These are phyloP conservation scores for Elephas maximus DNA, from an alignment of 2,113 vertebrate species.

Conservation along the genomic window DNA sequence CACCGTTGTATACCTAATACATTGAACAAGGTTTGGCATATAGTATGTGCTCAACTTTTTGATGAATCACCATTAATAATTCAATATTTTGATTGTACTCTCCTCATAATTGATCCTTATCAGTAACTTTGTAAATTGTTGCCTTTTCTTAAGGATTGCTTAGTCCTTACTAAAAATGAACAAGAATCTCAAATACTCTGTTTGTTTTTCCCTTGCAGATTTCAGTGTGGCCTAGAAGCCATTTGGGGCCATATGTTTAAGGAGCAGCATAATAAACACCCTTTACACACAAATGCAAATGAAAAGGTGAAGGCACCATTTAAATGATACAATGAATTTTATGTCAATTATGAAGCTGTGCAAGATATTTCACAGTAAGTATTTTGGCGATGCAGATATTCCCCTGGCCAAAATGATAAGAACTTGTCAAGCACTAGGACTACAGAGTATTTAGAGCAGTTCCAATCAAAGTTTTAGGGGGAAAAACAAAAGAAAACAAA, in stretches of 20 bases:
- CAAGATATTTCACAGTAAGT: constrained; percentile 93
- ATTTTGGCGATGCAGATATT: constrained; percentile 93
- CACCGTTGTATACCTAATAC: background rate
- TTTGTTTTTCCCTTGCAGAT: constrained; percentile 79
- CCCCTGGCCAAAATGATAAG: constrained; percentile 93
- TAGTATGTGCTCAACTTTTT: background rate
- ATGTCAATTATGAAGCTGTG: constrained; percentile 94
- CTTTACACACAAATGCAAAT: constrained; percentile 94
- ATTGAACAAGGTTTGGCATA: background rate
- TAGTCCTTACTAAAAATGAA: background rate
- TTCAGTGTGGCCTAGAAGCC: constrained; percentile 92
- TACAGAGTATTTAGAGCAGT: constrained; percentile 95
- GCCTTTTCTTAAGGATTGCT: background rate
- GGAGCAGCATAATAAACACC: constrained; percentile 95
- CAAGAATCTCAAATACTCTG: constrained; percentile 4
- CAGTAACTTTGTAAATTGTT: background rate
- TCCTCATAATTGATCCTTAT: background rate
- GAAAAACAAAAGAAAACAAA: constrained; percentile 72
- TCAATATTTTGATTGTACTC: background rate
- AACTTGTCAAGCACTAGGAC: constrained; percentile 92
- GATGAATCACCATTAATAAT: background rate
- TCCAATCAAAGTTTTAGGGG: constrained; percentile 91
- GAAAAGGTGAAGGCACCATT: constrained; percentile 94
- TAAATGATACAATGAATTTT: constrained; percentile 94
- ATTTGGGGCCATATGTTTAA: constrained; percentile 94